Evolutionary conservation across 92 coral and sea anemone genomes (phyloP), one percentile per base, ranked within the genome.

Genomic region (Phenganax subtilis): DNA sequence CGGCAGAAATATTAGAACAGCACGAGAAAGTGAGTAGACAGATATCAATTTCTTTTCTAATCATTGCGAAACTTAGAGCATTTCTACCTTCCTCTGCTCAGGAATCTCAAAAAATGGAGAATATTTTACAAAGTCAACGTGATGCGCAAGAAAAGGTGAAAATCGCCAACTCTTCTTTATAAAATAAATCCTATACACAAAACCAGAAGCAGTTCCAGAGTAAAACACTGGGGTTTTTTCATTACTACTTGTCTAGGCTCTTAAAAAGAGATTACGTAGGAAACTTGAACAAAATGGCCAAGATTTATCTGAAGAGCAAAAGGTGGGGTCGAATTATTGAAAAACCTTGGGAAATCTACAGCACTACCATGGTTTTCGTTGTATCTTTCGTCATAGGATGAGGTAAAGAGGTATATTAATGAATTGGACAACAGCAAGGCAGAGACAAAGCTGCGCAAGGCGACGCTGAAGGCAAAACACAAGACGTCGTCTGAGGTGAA

Each of bases 381-480:
- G 27, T 15, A 51, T 76, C 16, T 55, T 44, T 47, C 10, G 51
- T 66, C 62, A 0, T 72, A 93, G 97, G 90, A 84, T 70, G 96
- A 93, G 79, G 51, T 89, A 68, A 67, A 93, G 8, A 83, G 75
- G 54, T 90, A 88, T 75, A 66, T 88, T 65, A 92, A 77, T 15
- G 86, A 65, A 11, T 81, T 54, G 15, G 82, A 83, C 25, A 80
- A 68, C 25, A 90, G 79, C 65, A 84, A 86, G 54, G 72, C 83
- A 11, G 83, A 88, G n/a, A 76, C 88, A 85, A 88, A 91, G 62
- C 88, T 96, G 59, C 89, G 99, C 17, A 92, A 85, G 81, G 91
- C 99, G 20, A 97, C 97, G 12, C 58, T 92, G 80, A 96, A 92
- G 75, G 99, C 96, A 17, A 87, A 91, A 81, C 99, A 96, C 55